Percentiles rank a stretch among this genome's conserved stretches.
phyloP scores from a whole-genome alignment of 2,888 invertebrate species.

The Drosophila nr. perissopoda region DNA sequence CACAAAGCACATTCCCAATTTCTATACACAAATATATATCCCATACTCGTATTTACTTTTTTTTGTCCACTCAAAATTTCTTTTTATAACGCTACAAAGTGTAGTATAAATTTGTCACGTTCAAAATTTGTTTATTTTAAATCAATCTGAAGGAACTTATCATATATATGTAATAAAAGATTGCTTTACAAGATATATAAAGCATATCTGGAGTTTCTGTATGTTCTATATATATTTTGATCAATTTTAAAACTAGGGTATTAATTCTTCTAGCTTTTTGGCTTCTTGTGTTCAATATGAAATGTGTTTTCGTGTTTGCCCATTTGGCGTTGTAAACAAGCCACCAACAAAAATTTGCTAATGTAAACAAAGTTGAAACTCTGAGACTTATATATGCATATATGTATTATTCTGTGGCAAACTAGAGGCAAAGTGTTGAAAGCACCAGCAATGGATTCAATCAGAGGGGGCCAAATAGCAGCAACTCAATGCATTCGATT shows the following conservation, averaged over 20 bases:
- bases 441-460: slow-evolving; percentile 19
- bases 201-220: neutral
- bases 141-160: neutral
- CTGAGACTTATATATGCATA: slow-evolving; percentile 24
- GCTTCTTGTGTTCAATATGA: slow-evolving; percentile 28
- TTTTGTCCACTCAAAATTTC: slow-evolving; percentile 14
- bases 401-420: neutral
- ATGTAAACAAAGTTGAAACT: slow-evolving; percentile 52
- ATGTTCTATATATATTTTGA: neutral
- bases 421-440: slow-evolving; percentile 35
- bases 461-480: neutral
- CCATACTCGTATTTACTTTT: slow-evolving; percentile 8
- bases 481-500: neutral
- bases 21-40: slow-evolving; percentile 19
- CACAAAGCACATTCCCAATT: slow-evolving; percentile 22
- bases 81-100: neutral
- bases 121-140: neutral
- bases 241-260: slow-evolving; percentile 6
- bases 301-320: slow-evolving; percentile 44
- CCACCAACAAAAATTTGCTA: slow-evolving; percentile 38
- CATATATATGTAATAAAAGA: neutral
- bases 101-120: neutral
- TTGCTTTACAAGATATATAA: neutral
- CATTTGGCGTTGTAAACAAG: slow-evolving; percentile 55
- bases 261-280: slow-evolving; percentile 5